Percentiles rank a stretch among this genome's conserved stretches.
Conservation (phyloP, 1,140 invertebrate genomes). For the Ooceraea biroi region DNA sequence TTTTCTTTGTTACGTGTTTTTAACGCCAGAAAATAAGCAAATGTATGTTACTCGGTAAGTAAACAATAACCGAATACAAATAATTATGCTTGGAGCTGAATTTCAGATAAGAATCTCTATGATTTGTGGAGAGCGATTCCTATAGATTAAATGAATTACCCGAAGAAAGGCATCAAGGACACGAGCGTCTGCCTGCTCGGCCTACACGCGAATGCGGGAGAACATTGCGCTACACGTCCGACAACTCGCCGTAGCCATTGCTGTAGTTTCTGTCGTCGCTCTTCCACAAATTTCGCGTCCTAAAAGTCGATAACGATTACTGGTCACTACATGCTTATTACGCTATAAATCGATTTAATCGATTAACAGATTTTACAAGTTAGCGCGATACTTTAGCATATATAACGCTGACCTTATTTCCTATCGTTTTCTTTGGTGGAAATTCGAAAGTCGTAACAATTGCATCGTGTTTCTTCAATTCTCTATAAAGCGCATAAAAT, state of each 20-base stretch:
- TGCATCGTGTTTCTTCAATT: conserved; percentile 93
- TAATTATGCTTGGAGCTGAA: conserved; percentile 18
- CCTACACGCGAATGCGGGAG: conserved; percentile 89
- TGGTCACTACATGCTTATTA: conserved; percentile 39
- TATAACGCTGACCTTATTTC: conserved; percentile 91
- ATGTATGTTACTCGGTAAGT: conserved; percentile 3
- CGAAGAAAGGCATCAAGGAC: conserved; percentile 92
- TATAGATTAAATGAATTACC: conserved; percentile 86
- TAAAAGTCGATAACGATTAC: conserved; percentile 77
- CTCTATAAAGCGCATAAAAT: conserved; percentile 93
- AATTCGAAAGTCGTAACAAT: conserved; percentile 94
- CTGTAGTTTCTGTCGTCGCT: conserved; percentile 91
- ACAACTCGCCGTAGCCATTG: conserved; percentile 93
- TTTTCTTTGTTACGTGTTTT: background rate
- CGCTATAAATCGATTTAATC: conserved; percentile 10
- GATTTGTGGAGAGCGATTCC: conserved; percentile 36
- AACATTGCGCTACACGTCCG: conserved; percentile 89
- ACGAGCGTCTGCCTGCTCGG: conserved; percentile 91
- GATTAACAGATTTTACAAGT: no score
- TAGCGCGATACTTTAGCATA: background rate
- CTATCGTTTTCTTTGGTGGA: conserved; percentile 96
- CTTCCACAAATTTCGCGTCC: conserved; percentile 94
- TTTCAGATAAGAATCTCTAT: background rate
- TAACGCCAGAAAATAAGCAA: background rate
- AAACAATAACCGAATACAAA: background rate